Conservation (phyloP, 2,797 vertebrate genomes). For the Arrhamphus sclerolepis region DNA sequence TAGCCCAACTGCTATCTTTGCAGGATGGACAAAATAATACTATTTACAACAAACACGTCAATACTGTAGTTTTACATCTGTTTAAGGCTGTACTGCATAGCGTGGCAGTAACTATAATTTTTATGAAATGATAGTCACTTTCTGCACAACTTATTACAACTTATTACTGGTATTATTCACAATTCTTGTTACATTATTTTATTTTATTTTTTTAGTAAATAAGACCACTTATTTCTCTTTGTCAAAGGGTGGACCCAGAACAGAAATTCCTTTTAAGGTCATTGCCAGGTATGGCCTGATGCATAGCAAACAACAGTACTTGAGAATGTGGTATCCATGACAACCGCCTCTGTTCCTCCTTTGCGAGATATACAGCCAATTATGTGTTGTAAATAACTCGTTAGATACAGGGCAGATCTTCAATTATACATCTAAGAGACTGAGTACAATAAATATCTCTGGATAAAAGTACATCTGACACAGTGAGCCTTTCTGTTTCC, state of each 20-base stretch:
- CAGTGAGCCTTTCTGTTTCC: slow-evolving; percentile 32
- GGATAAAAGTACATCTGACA: slow-evolving; percentile 46
- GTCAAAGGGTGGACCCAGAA: slow-evolving; percentile 75
- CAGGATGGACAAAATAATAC: slow-evolving; percentile 88
- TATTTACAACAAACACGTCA: slow-evolving; percentile 89
- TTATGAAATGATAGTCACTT: slow-evolving; percentile 84
- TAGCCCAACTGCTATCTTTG: slow-evolving; percentile 80
- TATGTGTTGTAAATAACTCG: slow-evolving; percentile 39
- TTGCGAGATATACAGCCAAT: slow-evolving; percentile 40
- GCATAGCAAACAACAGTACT: slow-evolving; percentile 82
- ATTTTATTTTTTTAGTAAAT: slow-evolving; percentile 65
- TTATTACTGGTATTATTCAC: slow-evolving; percentile 79
- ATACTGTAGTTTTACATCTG: slow-evolving; percentile 79
- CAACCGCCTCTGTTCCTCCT: slow-evolving; percentile 63
- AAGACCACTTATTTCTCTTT: slow-evolving; percentile 85
- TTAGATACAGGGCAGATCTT: slow-evolving; percentile 45
- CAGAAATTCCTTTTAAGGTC: slow-evolving; percentile 73
- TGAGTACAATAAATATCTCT: slow-evolving; percentile 47
- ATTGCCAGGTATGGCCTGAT: slow-evolving; percentile 80
- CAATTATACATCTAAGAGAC: slow-evolving; percentile 36
- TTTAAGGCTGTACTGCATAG: slow-evolving; percentile 84
- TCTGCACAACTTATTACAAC: slow-evolving; percentile 80
- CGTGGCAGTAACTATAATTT: slow-evolving; percentile 79
- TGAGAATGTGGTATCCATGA: slow-evolving; percentile 65
- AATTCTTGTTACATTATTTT: slow-evolving; percentile 74